A percentile compares a stretch with the other conserved stretches of the same genome.
Evolutionary conservation across 2,113 vertebrate genomes (phyloP).

Genomic region (Pycnonotus jocosus): DNA sequence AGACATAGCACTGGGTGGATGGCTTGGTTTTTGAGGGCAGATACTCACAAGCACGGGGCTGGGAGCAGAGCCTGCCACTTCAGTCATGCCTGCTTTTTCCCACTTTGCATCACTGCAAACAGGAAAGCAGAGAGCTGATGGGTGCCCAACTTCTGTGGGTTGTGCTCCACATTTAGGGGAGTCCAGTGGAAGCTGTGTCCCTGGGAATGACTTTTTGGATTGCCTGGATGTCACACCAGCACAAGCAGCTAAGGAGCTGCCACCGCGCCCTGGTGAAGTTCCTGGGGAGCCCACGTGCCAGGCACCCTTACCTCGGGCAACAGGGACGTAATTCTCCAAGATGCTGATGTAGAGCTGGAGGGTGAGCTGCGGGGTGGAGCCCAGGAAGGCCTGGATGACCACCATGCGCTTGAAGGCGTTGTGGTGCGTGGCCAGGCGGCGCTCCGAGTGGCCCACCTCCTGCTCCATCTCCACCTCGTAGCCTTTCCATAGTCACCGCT

Average conservation of each 20-base stretch:
- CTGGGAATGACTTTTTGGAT: too few species aligned
- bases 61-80: not conserved
- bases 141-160: not conserved
- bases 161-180: not conserved
- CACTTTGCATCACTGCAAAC: not conserved
- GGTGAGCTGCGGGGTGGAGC: too few species aligned
- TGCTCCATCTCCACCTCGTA: too few species aligned
- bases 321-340: conserved; percentile 81
- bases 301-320: conserved; percentile 74
- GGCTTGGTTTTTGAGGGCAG: not conserved
- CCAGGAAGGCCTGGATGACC: too few species aligned
- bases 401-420: too few species aligned
- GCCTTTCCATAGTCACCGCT: too few species aligned
- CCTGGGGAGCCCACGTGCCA: rapidly evolving
- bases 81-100: not conserved
- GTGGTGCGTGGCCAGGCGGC: too few species aligned
- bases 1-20: not conserved
- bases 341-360: too few species aligned
- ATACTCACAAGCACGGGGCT: rapidly evolving
- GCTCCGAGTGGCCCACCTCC: too few species aligned
- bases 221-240: rapidly evolving
- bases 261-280: rapidly evolving
- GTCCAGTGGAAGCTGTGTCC: not conserved
- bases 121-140: not conserved
- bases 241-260: rapidly evolving